Evolutionary conservation across 2,888 invertebrate genomes (phyloP), one percentile per base, ranked within the genome.

Genomic region (Abscondita cerata): DNA sequence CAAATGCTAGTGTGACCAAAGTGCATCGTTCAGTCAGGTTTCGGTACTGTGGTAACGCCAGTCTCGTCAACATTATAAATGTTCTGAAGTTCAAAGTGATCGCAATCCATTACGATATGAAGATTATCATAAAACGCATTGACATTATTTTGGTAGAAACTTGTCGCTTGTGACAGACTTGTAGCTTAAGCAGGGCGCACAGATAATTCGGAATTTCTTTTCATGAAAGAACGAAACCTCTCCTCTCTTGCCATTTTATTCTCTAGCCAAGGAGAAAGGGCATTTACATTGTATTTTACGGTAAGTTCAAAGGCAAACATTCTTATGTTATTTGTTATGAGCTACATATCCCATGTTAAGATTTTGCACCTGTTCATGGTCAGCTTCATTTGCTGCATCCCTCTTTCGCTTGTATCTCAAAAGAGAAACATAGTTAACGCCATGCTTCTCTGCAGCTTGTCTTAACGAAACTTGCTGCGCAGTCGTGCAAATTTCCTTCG

Each of bases 1-100:
- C 68, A 25, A 69, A 18, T 31, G 65, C 61, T 8, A 74, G 34
- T 5, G 74, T 74, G 2, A 75, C 69, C 31, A 75, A 34, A 4
- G 66, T 66, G 15, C 72, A 71, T 25, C 73, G 46, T 68, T 78
- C 50, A n/a, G 41, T 65, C 53, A 4, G 78, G 78, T 57, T 72
- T 76, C 58, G 79, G 77, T 1, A 80, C 79, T 1, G 78, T 79
- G 6, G 79, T 77, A 0, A 78, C 64, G 1, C 76, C 78, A 9
- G 76, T 76, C 67, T 80, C 76, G 54, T 79, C 78, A 15, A 76
- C 64, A 67, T 81, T 80, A 59, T 70, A 80, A n/a, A n/a, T n/a
- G n/a, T n/a, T n/a, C n/a, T n/a, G n/a, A n/a, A n/a, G n/a, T n/a
- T n/a, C n/a, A 70, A 69, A 70, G 31, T 69, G 68, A 59, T 65